These are phyloP conservation scores for Drosophila leonis DNA, from an alignment of 2,888 invertebrate species.

Conservation along the genomic window DNA sequence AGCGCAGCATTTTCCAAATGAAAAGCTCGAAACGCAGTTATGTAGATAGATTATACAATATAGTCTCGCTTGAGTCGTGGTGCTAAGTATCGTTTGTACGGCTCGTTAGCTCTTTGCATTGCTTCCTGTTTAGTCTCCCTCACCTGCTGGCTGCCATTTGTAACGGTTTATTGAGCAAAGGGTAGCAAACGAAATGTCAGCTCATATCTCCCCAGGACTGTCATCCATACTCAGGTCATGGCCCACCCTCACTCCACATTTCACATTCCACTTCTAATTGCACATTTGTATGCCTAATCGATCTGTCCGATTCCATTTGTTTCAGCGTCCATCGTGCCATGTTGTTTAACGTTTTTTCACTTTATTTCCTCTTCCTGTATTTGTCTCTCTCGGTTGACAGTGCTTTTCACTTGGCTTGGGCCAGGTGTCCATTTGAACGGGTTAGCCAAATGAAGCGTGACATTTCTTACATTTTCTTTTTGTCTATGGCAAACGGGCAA, in stretches of 20 bases:
- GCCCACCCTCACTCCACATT: background rate
- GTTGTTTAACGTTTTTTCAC: slow-evolving; percentile 26
- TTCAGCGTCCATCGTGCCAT: slow-evolving; percentile 61
- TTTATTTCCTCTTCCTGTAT: slow-evolving; percentile 12
- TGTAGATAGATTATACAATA: no score
- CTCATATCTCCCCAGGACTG: slow-evolving; percentile 20
- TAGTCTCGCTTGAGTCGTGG: background rate
- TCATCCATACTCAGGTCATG: slow-evolving; percentile 21
- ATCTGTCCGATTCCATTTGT: slow-evolving; percentile 72
- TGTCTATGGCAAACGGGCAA: slow-evolving; percentile 11
- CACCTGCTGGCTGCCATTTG: slow-evolving; percentile 53
- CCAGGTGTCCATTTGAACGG: slow-evolving; percentile 76
- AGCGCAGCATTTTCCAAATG: background rate
- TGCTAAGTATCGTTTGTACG: slow-evolving; percentile 46
- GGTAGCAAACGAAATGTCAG: slow-evolving; percentile 54
- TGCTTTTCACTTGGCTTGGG: slow-evolving; percentile 48
- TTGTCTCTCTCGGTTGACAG: slow-evolving; percentile 41
- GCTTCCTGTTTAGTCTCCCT: slow-evolving; percentile 45
- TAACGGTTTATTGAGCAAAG: slow-evolving; percentile 68
- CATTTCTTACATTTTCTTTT: slow-evolving; percentile 71
- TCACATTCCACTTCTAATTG: slow-evolving; percentile 60
- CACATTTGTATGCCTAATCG: slow-evolving; percentile 81
- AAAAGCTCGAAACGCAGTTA: slow-evolving; percentile 1
- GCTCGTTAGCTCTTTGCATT: slow-evolving; percentile 64
- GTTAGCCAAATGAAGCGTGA: slow-evolving; percentile 76